Base-by-base conservation (phyloP, 2,888 invertebrate species). In the Polyommatus iphigenia region DNA sequence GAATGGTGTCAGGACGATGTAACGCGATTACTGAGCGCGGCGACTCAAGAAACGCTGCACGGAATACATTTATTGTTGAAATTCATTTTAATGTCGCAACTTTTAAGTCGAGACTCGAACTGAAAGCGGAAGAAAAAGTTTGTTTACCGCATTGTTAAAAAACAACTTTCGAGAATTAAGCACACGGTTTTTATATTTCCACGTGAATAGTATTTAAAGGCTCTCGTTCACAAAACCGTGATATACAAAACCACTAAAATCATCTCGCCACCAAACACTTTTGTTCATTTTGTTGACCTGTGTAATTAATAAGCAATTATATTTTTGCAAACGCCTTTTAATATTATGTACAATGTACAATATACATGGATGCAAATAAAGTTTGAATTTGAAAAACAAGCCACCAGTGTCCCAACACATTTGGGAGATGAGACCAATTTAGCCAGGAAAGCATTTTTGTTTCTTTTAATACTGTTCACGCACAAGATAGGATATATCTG, bases 51-150 rank as follows among this genome's bases (percentile, higher is more conserved):
- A 67, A 67, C 67, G 13, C 29, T 18, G 29, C 67, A 67, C 8
- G 24, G 18, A 67, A 32, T 32, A 67, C 6, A 32, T 32, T 29
- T 29, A 32, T 32, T 67, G 29, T 67, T 67, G 29, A 32, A 15
- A 67, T 67, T 29, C 67, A 67, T 67, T 67, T 67, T 29, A 59
- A 67, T 67, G 67, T 67, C 67, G 32, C 32, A 18, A 67, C 29
- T 67, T 67, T 67, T 1, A 18, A 67, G 29, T 29, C 2, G 13
- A 67, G n/a, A 32, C 29, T 67, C 67, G 15, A 29, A 32, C 29
- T 24, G 20, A 62, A 62, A 62, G 24, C 20, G 20, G 10, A 13
- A 10, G 20, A 67, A 32, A 29, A 67, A 67, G 29, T 67, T 67
- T 32, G 29, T 67, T 67, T 32, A 7, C 29, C 29, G 29, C 13